Evolutionary conservation across 2,888 invertebrate species (phyloP), one percentile per base, ranked within the genome.

Genomic region (Nomada lathburiana): DNA sequence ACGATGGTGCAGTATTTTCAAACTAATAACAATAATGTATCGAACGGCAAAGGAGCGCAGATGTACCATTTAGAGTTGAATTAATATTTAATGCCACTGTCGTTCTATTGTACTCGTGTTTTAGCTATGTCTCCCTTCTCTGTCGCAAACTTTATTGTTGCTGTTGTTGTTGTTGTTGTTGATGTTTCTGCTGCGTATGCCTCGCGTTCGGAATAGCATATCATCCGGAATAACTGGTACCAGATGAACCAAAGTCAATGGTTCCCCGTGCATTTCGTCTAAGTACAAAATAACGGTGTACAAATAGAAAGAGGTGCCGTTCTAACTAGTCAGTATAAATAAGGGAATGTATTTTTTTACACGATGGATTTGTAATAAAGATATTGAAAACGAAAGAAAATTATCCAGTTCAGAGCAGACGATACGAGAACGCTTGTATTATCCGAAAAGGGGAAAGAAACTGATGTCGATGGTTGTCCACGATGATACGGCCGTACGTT

Each of bases 311-410:
- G 73, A 74, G 80, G 80, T 83, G 76, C 76, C 75, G 73, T 80
- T 84, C 83, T 77, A 86, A 90, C 93, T 93, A 93, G 93, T 93
- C 93, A 93, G 57, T 80, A 88, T 92, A 92, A 86, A 91, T 91
- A 92, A 91, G 90, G 90, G 86, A 91, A 91, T 93, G 91, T 92
- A 92, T 92, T 91, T 93, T 92, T 92, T 92, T 92, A 93, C 89
- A 87, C 85, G 86, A 91, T 85, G 85, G 87, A 88, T 88, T 80
- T 87, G 89, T 87, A 88, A 88, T 86, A 88, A 83, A 90, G 82
- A 79, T 42, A 82, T 82, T 80, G 75, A 77, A 80, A 71, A 76
- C 65, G 79, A 82, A 80, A 68, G 36, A 52, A 29, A 70, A 29
- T 23, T 11, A 53, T 72, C 71, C 67, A 79, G 83, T 83, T 82